A percentile compares a stretch with the other conserved stretches of the same genome.
These are phyloP conservation scores for Cirrhinus mrigala DNA, from an alignment of 2,797 vertebrate species.

Conservation along the genomic window DNA sequence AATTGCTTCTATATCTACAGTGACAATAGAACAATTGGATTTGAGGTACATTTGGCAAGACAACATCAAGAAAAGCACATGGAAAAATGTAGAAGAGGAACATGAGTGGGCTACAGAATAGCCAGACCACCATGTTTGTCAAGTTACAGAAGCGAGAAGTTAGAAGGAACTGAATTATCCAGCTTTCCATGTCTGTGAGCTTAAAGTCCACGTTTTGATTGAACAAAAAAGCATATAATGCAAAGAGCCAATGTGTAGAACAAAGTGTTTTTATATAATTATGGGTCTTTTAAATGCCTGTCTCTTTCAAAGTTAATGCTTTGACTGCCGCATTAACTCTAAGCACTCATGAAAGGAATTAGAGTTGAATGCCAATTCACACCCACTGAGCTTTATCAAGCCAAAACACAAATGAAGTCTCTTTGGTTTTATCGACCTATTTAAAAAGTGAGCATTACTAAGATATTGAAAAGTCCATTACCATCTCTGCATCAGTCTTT, in stretches of 20 bases:
- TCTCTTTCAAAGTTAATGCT: constrained; percentile 43
- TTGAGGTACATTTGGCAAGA: neutral
- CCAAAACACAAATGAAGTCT: constrained; percentile 42
- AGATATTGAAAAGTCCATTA: constrained; percentile 40
- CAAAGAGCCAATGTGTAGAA: constrained; percentile 38
- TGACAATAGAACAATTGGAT: constrained; percentile 9
- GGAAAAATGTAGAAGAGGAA: neutral
- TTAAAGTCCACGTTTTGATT: constrained; percentile 47
- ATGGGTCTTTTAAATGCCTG: constrained; percentile 41
- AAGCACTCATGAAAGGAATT: constrained; percentile 35
- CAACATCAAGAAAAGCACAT: constrained; percentile 1
- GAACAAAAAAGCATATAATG: constrained; percentile 48
- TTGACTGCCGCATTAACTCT: constrained; percentile 32
- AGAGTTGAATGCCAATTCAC: constrained; percentile 38
- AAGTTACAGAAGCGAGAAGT: neutral
- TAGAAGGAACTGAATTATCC: neutral
- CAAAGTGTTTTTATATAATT: constrained; percentile 51
- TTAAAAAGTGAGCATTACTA: constrained; percentile 15
- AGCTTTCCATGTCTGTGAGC: constrained; percentile 11
- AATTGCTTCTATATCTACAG: constrained; percentile 6
- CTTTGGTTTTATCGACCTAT: constrained; percentile 24
- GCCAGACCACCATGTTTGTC: neutral
- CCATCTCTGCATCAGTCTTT: neutral
- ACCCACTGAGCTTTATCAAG: constrained; percentile 42
- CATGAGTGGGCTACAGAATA: constrained; percentile 12